Conservation (phyloP, 2,797 vertebrate species). For the Pangasius sanitwongsei region DNA sequence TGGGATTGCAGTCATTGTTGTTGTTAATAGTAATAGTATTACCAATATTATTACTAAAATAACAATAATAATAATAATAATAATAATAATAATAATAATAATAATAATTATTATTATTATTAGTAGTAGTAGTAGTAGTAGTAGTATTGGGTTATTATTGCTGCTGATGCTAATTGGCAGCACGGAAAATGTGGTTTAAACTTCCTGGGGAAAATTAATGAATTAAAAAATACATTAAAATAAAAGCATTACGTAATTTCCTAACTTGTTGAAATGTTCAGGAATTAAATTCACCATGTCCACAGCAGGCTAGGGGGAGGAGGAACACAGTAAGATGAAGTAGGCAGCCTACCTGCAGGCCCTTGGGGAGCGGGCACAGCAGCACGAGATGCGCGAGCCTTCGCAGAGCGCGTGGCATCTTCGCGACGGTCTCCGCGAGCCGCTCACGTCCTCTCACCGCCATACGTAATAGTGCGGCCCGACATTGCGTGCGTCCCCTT, state of each 20-base stretch:
- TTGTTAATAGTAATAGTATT: not conserved
- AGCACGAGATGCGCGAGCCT: constrained; percentile 87
- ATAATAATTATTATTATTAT: not conserved
- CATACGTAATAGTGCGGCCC: not conserved
- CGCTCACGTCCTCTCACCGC: constrained; percentile 38
- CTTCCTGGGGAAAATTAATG: not conserved
- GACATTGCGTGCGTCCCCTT: not conserved
- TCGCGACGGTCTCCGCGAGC: constrained; percentile 35
- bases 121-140: not conserved
- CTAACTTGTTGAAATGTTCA: not conserved
- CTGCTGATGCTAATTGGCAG: not conserved
- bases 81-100: too few relatives aligned
- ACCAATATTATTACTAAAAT: not conserved
- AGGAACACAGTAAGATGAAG: not conserved
- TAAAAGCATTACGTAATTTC: not conserved
- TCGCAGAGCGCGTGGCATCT: constrained; percentile 85
- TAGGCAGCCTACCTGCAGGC: constrained; percentile 82
- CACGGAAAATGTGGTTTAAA: not conserved
- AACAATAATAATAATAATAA: not conserved
- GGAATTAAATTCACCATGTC: not conserved
- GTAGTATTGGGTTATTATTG: not conserved
- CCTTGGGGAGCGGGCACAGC: constrained; percentile 87
- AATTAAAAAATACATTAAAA: not conserved
- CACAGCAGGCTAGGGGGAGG: not conserved
- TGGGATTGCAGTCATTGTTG: not conserved